Base-by-base conservation (phyloP, 1,140 invertebrate genomes). In the Drosophila pandora region DNA sequence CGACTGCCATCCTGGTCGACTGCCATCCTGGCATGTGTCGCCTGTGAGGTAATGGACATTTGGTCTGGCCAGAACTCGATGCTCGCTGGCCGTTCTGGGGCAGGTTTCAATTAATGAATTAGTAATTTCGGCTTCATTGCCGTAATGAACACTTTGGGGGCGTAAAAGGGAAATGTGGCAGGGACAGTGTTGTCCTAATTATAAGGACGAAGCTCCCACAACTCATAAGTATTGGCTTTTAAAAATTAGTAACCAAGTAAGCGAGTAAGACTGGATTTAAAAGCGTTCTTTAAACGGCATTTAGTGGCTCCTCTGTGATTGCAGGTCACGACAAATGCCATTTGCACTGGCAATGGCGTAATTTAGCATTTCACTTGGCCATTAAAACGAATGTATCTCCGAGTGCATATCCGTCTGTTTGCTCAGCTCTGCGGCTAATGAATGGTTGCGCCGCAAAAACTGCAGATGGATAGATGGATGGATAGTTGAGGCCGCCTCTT, bases 61-160 rank as follows among this genome's bases (percentile, higher is more conserved):
- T 54, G 56, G 63, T 39, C 56, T 50, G 49, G 53, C 17, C 61
- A 65, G 32, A 37, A 17, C 21, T 47, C 39, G 39, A 28, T 60
- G 13, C n/a, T 45, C n/a, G 8, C 41, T 13, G 50, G 41, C 12
- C 49, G 71, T 61, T 43, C 30, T 37, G 13, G 61, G 64, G 53
- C 56, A 57, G 75, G 75, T 71, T 83, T 83, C 84, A 89, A 87
- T 87, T 87, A 87, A 87, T 87, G 83, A 87, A 87, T 87, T 89
- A 89, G 79, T 89, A 89, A 87, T 87, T 77, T 87, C 30, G 50
- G 62, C 83, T 71, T 88, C 61, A 85, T 85, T 88, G 82, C 65
- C 39, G 45, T 67, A 82, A 87, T 85, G 74, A 78, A 85, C 74
- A 78, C 69, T 75, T 77, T 49, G 43, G 70, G 58, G 48, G 43